Evolutionary conservation across 2,888 invertebrate genomes (phyloP).

Genomic region (Sicus ferrugineus): DNA sequence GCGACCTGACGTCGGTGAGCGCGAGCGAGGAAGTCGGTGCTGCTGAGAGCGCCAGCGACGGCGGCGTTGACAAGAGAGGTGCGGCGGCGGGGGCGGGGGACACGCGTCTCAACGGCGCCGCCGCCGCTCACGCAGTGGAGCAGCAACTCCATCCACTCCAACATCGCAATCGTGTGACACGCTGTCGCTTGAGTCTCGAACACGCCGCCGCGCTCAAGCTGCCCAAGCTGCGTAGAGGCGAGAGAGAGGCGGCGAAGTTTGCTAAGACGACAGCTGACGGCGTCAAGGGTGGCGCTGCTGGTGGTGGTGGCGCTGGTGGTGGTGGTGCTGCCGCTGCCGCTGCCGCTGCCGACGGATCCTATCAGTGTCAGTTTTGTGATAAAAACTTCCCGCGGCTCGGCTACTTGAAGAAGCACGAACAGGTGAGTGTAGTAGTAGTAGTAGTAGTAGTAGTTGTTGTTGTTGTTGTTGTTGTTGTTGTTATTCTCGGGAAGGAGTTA

Average conservation of each 20-base stretch:
- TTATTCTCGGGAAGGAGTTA: background rate
- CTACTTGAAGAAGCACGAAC: constrained; percentile 90
- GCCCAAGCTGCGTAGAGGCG: constrained; percentile 64
- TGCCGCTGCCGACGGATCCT: constrained; percentile 78
- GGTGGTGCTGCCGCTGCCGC: no score
- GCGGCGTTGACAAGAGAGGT: constrained; percentile 36
- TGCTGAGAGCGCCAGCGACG: constrained; percentile 35
- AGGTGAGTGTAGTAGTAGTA: constrained; percentile 70
- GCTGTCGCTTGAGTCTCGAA: constrained; percentile 51
- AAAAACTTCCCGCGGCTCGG: constrained; percentile 88
- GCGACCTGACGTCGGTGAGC: background rate
- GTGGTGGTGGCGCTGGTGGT: background rate
- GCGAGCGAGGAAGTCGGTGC: constrained; percentile 33
- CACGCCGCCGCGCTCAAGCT: constrained; percentile 58
- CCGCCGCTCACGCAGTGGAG: constrained; percentile 34
- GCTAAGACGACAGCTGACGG: constrained; percentile 64
- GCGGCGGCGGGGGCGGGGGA: constrained; percentile 32
- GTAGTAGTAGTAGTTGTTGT: background rate
- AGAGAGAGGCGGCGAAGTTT: constrained; percentile 68
- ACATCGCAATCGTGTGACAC: constrained; percentile 40
- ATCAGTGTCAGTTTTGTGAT: constrained; percentile 91
- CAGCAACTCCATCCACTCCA: constrained; percentile 29
- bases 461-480: background rate
- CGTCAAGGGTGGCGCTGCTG: constrained; percentile 56
- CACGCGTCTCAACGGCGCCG: constrained; percentile 37